These are phyloP conservation scores for Pachyuromys duprasi DNA, from an alignment of 2,797 vertebrate genomes.

Conservation along the genomic window DNA sequence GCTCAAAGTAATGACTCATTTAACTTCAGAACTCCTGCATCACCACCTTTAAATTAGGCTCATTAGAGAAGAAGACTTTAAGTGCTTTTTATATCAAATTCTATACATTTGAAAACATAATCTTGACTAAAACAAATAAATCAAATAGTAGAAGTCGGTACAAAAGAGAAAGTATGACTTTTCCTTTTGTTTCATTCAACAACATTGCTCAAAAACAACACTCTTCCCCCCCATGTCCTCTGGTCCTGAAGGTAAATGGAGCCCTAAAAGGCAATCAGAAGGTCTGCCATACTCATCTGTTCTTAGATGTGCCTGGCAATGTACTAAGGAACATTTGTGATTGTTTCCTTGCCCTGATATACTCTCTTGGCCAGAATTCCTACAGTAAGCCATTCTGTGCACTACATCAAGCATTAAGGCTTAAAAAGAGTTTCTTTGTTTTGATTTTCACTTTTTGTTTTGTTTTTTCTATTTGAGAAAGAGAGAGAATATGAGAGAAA, in stretches of 20 bases:
- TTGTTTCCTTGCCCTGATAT: neutral
- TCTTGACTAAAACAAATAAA: slow-evolving; percentile 41
- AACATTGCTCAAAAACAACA: neutral
- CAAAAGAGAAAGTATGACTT: neutral
- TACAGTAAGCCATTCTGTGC: neutral
- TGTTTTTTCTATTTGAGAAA: neutral
- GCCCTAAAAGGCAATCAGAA: neutral
- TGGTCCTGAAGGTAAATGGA: neutral
- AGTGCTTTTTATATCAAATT: slow-evolving; percentile 33
- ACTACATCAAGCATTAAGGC: neutral
- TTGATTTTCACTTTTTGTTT: neutral
- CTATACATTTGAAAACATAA: neutral
- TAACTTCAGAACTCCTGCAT: neutral
- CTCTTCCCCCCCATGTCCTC: neutral
- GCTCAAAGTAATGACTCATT: neutral
- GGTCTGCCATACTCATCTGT: neutral
- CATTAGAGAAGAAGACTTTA: neutral
- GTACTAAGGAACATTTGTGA: neutral
- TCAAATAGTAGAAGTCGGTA: neutral
- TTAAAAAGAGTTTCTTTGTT: neutral
- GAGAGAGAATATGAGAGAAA: neutral
- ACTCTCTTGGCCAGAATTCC: neutral
- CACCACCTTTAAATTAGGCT: neutral
- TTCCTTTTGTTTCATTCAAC: slow-evolving; percentile 7
- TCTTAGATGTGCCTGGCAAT: neutral